Evolutionary conservation across 2,888 invertebrate species (phyloP).

Genomic region (Eupithecia insigniata): DNA sequence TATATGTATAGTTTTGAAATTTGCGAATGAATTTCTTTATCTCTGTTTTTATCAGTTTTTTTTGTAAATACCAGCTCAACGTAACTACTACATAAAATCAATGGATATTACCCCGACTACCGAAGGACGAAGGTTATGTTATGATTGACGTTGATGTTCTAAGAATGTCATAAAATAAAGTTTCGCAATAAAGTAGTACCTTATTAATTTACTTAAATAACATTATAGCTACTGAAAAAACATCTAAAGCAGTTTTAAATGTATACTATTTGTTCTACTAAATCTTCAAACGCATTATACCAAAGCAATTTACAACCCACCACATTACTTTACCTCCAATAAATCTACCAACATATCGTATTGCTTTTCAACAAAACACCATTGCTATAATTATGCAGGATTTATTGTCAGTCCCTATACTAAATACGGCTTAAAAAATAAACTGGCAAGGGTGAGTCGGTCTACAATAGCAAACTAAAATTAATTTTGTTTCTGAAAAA

Average conservation of each 20-base stretch:
- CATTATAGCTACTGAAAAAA: not conserved
- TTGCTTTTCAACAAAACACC: conserved; percentile 79
- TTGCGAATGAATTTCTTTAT: not conserved
- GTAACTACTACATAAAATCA: not conserved
- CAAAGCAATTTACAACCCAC: conserved; percentile 41
- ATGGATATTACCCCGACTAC: too few species aligned
- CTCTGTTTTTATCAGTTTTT: not conserved
- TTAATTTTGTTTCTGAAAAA: not conserved
- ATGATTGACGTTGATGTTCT: not conserved
- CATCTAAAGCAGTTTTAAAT: not conserved
- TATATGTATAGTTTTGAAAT: not conserved
- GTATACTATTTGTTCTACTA: conserved; percentile 20
- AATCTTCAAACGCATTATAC: conserved; percentile 39
- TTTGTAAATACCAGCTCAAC: not conserved
- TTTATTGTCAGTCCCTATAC: conserved; percentile 72
- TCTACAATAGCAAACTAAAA: too few species aligned
- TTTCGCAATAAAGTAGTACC: not conserved
- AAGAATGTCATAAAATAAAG: not conserved
- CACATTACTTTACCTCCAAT: conserved; percentile 53
- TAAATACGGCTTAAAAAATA: conserved; percentile 32
- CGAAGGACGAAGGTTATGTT: too few species aligned
- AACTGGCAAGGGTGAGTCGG: conserved; percentile 5
- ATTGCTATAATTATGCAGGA: conserved; percentile 75
- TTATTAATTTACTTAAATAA: not conserved
- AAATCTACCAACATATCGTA: conserved; percentile 72